phyloP scores from a whole-genome alignment of 2,113 vertebrate genomes.

The Amphilophus citrinellus region DNA sequence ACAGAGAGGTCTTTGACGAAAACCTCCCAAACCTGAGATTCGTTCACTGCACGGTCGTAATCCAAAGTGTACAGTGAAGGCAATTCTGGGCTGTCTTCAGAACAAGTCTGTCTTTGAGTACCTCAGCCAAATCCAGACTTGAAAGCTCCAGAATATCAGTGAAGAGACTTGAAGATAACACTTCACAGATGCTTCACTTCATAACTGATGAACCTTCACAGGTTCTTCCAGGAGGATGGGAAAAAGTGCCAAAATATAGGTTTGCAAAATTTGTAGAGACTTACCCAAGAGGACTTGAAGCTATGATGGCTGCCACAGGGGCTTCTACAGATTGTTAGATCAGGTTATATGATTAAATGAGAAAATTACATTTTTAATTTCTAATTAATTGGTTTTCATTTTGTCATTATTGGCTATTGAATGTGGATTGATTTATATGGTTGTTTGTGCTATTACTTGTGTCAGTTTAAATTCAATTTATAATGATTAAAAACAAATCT shows the following conservation, averaged over 20 bases:
- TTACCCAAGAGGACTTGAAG: not conserved
- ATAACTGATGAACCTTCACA: slow-evolving; percentile 13
- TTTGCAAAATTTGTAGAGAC: not conserved
- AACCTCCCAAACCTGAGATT: not conserved
- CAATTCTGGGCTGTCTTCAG: not conserved
- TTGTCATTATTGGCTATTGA: not conserved
- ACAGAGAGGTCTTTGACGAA: not conserved
- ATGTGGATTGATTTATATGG: not conserved
- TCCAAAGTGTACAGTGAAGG: not conserved
- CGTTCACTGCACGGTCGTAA: not conserved
- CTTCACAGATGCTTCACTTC: slow-evolving; percentile 8
- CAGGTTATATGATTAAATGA: not conserved
- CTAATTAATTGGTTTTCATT: not conserved
- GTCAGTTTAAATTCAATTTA: no score
- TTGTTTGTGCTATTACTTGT: no score
- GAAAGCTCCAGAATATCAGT: slow-evolving; percentile 11
- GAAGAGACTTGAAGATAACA: slow-evolving; percentile 14
- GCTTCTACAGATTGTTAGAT: not conserved
- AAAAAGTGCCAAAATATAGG: not conserved
- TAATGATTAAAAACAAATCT: no score
- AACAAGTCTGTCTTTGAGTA: not conserved
- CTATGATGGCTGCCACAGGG: not conserved
- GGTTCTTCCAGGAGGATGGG: slow-evolving; percentile 4
- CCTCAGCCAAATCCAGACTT: slow-evolving; percentile 5
- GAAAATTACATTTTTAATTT: accelerated